Base-by-base conservation (phyloP, 2,113 vertebrate species). In the Paramormyrops kingsleyae region DNA sequence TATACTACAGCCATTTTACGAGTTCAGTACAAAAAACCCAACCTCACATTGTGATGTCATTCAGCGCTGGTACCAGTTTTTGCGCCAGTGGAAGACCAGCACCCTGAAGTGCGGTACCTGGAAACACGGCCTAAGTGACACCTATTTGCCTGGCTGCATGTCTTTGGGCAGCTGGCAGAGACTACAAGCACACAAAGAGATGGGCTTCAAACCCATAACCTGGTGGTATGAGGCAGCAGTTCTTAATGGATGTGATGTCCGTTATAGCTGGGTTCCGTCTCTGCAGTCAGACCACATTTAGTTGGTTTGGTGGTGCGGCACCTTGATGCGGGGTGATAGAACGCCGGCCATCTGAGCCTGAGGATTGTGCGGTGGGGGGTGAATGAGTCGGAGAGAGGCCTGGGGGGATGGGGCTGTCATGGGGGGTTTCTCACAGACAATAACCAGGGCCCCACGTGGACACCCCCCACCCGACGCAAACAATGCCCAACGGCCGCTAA, bases 381-480 rank as follows among this genome's bases (percentile, higher is more conserved):
- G 59, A 59, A 59, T 31, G 39, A 52, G 46, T 85, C 77, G 0
- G 39, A 56, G 47, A 44, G 56, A 66, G 83, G 49, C 53, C 47
- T 31, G 66, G 59, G 47, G 15, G n/a, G 85, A 19, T 88, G 83
- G 90, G 74, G 17, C 19, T 88, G 66, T 59, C 91, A 27, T 66
- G 92, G 91, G 92, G 91, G 91, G 93, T 92, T 92, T 93, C 89
- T 90, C 90, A 92, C 89, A 83, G 93, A 95, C 93, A 95, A 94
- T 93, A 89, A 85, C 59, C 42, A 44, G 87, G 9, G 84, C 86
- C 88, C 90, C 89, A 91, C 59, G 86, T n/a, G 44, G 94, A 91
- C 91, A 93, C 94, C 92, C 94, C 92, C 93, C 93, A 94, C 92
- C 92, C 90, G 89, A 91, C 87, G 90, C 89, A 92, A 94, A 95